These are phyloP conservation scores for Opisthograptis luteolata DNA, from an alignment of 2,888 invertebrate genomes.

Conservation along the genomic window DNA sequence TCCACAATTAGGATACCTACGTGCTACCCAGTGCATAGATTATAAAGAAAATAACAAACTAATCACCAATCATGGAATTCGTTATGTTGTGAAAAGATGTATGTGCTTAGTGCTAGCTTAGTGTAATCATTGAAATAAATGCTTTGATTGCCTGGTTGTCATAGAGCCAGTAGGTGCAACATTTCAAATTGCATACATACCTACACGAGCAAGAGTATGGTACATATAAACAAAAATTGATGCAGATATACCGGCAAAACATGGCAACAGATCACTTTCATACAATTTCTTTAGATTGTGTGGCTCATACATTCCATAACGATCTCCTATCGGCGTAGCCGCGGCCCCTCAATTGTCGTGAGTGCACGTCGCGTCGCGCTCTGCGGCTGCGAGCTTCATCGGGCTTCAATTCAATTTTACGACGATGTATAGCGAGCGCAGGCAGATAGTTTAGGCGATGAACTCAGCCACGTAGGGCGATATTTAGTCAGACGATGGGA, in stretches of 20 bases:
- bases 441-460: constrained; percentile 67
- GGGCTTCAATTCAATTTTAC: constrained; percentile 44
- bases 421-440: constrained; percentile 42
- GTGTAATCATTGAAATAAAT: constrained; percentile 18
- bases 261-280: constrained; percentile 40
- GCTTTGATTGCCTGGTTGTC: not conserved
- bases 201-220: too few relatives aligned
- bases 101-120: constrained; percentile 11
- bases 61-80: too few relatives aligned
- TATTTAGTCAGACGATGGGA: constrained; percentile 54
- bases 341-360: constrained; percentile 67
- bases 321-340: constrained; percentile 61
- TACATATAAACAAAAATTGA: constrained; percentile 24
- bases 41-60: constrained; percentile 12
- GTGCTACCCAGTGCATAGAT: not conserved
- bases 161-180: constrained; percentile 19
- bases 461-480: constrained; percentile 59
- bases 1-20: not conserved
- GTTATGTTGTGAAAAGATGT: too few relatives aligned
- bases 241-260: constrained; percentile 21
- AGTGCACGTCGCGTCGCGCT: constrained; percentile 49
- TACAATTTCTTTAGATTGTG: constrained; percentile 56
- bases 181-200: constrained; percentile 37
- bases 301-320: constrained; percentile 51
- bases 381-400: constrained; percentile 52